Percentiles rank a stretch among this genome's conserved stretches.
phyloP scores from a whole-genome alignment of 2,797 vertebrate genomes.

The Enteromius viviparus region DNA sequence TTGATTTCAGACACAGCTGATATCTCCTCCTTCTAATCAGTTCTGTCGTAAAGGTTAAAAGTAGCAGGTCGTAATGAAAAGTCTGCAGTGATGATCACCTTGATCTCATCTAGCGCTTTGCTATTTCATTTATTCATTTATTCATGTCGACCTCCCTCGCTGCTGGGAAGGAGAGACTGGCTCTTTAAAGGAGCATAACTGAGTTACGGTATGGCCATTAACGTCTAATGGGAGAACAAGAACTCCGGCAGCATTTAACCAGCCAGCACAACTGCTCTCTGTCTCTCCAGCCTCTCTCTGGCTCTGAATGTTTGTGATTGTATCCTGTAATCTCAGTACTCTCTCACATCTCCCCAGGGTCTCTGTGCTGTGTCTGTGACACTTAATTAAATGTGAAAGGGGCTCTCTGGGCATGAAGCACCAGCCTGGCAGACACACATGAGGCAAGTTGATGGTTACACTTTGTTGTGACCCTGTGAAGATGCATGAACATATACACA shows the following conservation, averaged over 20 bases:
- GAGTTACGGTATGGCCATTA: conserved; percentile 29
- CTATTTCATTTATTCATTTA: conserved; percentile 34
- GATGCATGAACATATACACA: conserved; percentile 12
- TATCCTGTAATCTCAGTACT: conserved; percentile 43
- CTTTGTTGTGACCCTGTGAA: conserved; percentile 16
- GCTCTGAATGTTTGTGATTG: conserved; percentile 43
- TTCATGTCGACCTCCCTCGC: conserved; percentile 29
- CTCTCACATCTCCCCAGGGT: conserved; percentile 62
- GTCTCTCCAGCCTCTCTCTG: conserved; percentile 27
- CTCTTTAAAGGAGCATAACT: conserved; percentile 16
- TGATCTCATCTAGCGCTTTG: conserved; percentile 28
- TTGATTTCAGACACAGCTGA: neutral
- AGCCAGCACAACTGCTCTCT: conserved; percentile 39
- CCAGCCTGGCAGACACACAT: conserved; percentile 36
- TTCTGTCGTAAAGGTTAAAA: conserved; percentile 20
- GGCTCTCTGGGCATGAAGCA: conserved; percentile 48
- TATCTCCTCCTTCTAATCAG: conserved; percentile 6
- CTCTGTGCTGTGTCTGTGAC: conserved; percentile 58
- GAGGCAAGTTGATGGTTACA: conserved; percentile 35
- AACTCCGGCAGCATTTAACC: conserved; percentile 32
- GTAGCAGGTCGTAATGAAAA: conserved; percentile 33
- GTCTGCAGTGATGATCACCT: conserved; percentile 31
- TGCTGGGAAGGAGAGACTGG: neutral
- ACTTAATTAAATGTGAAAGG: conserved; percentile 67
- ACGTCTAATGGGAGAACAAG: conserved; percentile 18